Conservation (phyloP, 2,888 invertebrate genomes). For the Bhutanitis thaidina region DNA sequence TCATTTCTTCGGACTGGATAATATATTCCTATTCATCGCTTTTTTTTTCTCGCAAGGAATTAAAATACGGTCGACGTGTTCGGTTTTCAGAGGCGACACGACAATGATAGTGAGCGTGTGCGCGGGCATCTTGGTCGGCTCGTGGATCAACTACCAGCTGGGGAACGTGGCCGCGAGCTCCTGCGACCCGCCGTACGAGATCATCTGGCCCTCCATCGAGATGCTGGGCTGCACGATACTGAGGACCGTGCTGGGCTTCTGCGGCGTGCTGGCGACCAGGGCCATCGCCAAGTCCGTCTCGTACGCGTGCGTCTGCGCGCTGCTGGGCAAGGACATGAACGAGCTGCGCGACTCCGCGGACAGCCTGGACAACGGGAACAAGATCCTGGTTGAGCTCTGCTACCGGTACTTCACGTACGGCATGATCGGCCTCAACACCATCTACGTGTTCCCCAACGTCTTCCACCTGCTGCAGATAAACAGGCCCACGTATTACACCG, state of each 20-base stretch:
- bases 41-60: no score
- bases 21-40: no score
- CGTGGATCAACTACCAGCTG: constrained; percentile 91
- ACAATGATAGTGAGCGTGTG: constrained; percentile 92
- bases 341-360: constrained; percentile 83
- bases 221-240: constrained; percentile 85
- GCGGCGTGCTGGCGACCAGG: constrained; percentile 84
- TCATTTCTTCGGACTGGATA: no score
- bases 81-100: constrained; percentile 87
- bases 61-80: no score
- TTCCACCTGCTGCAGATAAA: constrained; percentile 88
- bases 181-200: constrained; percentile 85
- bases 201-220: constrained; percentile 88
- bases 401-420: constrained; percentile 91
- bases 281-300: constrained; percentile 84
- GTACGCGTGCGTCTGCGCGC: constrained; percentile 84
- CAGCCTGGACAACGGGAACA: constrained; percentile 84
- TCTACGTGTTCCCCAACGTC: constrained; percentile 87
- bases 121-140: constrained; percentile 87
- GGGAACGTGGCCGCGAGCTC: constrained; percentile 83
- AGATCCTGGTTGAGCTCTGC: constrained; percentile 88
- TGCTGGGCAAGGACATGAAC: constrained; percentile 83
- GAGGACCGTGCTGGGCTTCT: constrained; percentile 87
- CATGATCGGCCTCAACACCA: constrained; percentile 88
- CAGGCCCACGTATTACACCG: constrained; percentile 91